Conservation (phyloP, 2,797 vertebrate species). For the Neomorphus geoffroyi region DNA sequence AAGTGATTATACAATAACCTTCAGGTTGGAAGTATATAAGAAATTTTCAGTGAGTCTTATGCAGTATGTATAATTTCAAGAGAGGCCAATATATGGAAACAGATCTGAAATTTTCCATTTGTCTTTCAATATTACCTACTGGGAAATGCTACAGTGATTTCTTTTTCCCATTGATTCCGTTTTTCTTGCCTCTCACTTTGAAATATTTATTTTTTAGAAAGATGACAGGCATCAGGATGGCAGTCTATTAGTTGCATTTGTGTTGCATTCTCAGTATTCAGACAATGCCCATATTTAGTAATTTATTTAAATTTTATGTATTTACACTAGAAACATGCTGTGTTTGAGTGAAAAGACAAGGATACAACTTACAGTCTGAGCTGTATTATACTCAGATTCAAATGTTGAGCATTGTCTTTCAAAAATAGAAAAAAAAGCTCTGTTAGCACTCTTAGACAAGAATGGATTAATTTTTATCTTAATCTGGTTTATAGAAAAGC, state of each 20-base stretch:
- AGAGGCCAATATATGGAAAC: not conserved
- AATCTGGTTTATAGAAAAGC: conserved; percentile 58
- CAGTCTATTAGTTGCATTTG: not conserved
- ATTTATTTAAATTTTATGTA: not conserved
- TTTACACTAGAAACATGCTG: not conserved
- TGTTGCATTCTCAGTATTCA: not conserved
- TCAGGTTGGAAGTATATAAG: not conserved
- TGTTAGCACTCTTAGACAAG: conserved; percentile 64
- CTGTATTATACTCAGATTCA: conserved; percentile 15
- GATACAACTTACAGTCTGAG: not conserved
- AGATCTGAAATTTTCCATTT: not conserved
- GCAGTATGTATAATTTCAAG: not conserved
- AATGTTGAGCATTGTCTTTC: conserved; percentile 40
- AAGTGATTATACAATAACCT: not conserved
- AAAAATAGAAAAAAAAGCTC: conserved; percentile 20
- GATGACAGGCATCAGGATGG: not conserved
- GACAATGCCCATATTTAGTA: not conserved
- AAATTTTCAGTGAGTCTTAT: not conserved
- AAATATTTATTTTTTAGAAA: not conserved
- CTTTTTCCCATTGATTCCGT: not conserved
- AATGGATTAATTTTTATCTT: conserved; percentile 76
- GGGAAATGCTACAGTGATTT: not conserved
- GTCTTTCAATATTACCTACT: not conserved
- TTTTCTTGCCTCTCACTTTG: not conserved
- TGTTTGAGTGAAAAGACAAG: not conserved